Evolutionary conservation across 2,113 vertebrate genomes (phyloP), one percentile per base, ranked within the genome.

Genomic region (Myotis brandtii): DNA sequence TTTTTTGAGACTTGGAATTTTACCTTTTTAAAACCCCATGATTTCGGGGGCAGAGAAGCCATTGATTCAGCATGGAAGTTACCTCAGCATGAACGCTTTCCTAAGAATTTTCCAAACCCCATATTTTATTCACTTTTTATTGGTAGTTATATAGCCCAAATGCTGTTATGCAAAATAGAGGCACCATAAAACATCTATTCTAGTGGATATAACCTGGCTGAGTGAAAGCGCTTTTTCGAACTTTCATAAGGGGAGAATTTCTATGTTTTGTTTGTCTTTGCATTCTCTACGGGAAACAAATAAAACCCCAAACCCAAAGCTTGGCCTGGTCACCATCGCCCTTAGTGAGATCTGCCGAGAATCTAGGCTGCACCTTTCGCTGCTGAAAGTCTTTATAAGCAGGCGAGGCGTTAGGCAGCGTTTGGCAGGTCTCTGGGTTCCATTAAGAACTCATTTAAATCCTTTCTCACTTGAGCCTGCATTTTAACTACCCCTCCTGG

Each of bases 371-470:
- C 1, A 66, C 56, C 72, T 93, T 93, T 75, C 87, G 9, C 62
- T 67, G 77, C 13, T 95, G 79, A 97, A 80, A 94, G 52, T 48
- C 76, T 97, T 95, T 93, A 95, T 93, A 94, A 66, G 83, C 77
- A 97, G 52, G 16, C 43, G 0, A 2, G 67, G 86, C 97, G 96
- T 93, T 94, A 96, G 89, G 12, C 25, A 86, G 79, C 85, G 94
- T 95, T 96, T 96, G 96, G 92, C 91, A 94, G 50, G 85, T 97
- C 86, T 97, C 94, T 98, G 96, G 40, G 93, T 96, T 84, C 75
- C 67, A 85, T 97, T 98, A 95, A 93, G 95, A 96, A 93, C 83
- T 97, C 93, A 82, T 85, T 98, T 98, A 97, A 97, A 94, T 96
- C 56, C 69, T 96, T 95, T 98, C 95, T 80, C 67, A 14, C 95